Evolutionary conservation across 2,888 invertebrate species (phyloP), one percentile per base, ranked within the genome.

Genomic region (Lithophane leautieri): DNA sequence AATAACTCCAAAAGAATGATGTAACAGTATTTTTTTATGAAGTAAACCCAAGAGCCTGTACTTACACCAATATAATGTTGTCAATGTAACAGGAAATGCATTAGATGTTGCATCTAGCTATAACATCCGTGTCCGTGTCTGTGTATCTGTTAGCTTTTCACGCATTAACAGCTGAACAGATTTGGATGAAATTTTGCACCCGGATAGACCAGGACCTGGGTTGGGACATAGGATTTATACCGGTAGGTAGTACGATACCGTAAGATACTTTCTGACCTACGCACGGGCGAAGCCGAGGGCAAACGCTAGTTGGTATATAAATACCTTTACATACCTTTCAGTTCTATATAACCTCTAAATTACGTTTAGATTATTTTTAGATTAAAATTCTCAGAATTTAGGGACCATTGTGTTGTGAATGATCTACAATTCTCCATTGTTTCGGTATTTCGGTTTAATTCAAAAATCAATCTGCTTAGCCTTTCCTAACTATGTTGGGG

Each of bases 341-440:
- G 16, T 12, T 60, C 1, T 50, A 50, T 12, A 14, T 28, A 47
- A 76, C n/a, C 6, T 34, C 50, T 22, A 11, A 63, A 40, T 40
- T 62, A 40, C 25, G 4, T 25, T 68, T 25, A 44, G 8, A 44
- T 12, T 34, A 34, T 28, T 44, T 44, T 50, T 50, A 28, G 12
- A 56, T 72, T 60, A 78, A 6, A 67, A 40, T 74, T 66, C 16
- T 54, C n/a, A 12, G 60, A 61, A 74, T 67, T 44, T 16, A 67
- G 19, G 11, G 14, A 4, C 2, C 25, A 56, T 67, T 52, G 25
- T 74, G 44, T 67, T 52, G 25, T 74, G 50, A 62, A 73, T 56
- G 34, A 67, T 62, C 12, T 73, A 66, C 67, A 74, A 68, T 58
- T 44, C 19, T 52, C 54, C 19, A 68, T 79, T 79, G 67, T 79